Conservation (phyloP, 2,797 vertebrate species). For the Crocidura indochinensis region DNA sequence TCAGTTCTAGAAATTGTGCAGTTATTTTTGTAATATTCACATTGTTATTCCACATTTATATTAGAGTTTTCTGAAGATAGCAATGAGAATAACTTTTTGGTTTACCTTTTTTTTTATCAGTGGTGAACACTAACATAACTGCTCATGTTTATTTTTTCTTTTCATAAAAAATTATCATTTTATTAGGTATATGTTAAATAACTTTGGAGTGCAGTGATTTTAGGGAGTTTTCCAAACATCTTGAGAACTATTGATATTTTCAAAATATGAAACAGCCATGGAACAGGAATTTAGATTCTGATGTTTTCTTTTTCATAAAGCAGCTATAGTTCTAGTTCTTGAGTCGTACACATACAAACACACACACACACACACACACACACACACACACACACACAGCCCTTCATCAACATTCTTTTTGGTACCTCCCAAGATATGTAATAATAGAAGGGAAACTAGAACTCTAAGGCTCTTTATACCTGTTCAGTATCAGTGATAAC, state of each 20-base stretch:
- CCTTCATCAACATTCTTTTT: too few relatives aligned
- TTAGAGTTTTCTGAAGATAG: conserved; percentile 52
- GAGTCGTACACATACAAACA: not conserved
- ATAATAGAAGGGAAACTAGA: not conserved
- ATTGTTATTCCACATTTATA: conserved; percentile 31
- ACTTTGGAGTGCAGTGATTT: conserved; percentile 2
- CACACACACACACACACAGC: too few relatives aligned
- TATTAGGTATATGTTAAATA: not conserved
- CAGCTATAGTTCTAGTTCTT: not conserved
- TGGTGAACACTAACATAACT: not conserved
- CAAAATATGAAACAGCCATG: not conserved
- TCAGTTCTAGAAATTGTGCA: not conserved
- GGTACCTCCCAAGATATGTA: not conserved
- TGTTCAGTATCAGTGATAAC: conserved; percentile 19
- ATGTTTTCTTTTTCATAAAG: not conserved
- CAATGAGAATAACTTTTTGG: not conserved
- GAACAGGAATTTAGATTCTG: not conserved
- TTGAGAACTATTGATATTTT: not conserved
- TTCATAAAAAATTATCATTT: not conserved
- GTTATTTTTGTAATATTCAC: conserved; percentile 48
- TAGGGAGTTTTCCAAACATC: not conserved
- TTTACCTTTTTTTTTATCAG: not conserved
- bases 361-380: too few relatives aligned
- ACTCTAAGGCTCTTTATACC: not conserved
- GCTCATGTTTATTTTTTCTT: not conserved